Percentiles rank a stretch among this genome's conserved stretches.
These are phyloP conservation scores for Watsonalla binaria DNA, from an alignment of 2,888 invertebrate species.

Conservation along the genomic window DNA sequence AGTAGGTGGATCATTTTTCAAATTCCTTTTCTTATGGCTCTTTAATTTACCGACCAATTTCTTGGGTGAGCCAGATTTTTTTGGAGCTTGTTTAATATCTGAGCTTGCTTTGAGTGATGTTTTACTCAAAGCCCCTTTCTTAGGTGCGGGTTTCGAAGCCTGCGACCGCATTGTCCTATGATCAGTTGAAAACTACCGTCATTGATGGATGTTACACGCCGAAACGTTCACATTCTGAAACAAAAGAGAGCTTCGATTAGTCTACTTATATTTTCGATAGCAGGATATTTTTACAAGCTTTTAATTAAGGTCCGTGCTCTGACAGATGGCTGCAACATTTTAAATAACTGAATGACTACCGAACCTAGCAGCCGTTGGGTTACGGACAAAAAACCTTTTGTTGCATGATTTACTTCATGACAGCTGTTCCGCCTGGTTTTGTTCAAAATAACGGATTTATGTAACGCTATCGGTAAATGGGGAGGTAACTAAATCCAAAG, in stretches of 20 bases:
- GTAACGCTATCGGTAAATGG: too few species aligned
- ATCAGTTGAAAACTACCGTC: constrained; percentile 53
- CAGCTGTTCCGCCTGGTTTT: constrained; percentile 33
- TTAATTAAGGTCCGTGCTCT: constrained; percentile 6
- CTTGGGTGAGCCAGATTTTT: constrained; percentile 51
- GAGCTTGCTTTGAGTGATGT: constrained; percentile 49
- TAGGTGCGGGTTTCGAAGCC: constrained; percentile 65
- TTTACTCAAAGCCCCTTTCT: constrained; percentile 65
- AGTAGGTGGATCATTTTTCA: constrained; percentile 41
- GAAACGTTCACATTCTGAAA: constrained; percentile 64
- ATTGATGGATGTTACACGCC: constrained; percentile 49
- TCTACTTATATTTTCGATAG: neutral
- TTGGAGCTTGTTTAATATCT: constrained; percentile 46
- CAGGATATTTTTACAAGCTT: neutral
- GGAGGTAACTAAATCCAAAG: too few species aligned
- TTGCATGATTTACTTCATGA: constrained; percentile 35
- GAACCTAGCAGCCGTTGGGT: constrained; percentile 35
- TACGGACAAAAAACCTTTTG: constrained; percentile 39
- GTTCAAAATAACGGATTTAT: constrained; percentile 19
- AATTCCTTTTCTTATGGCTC: constrained; percentile 44
- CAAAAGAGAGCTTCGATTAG: constrained; percentile 32
- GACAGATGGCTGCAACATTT: constrained; percentile 29
- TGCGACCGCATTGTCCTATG: constrained; percentile 73
- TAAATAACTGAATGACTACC: constrained; percentile 15
- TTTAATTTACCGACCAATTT: constrained; percentile 55